These are phyloP conservation scores for Psophia crepitans DNA, from an alignment of 2,113 vertebrate species.

Conservation along the genomic window DNA sequence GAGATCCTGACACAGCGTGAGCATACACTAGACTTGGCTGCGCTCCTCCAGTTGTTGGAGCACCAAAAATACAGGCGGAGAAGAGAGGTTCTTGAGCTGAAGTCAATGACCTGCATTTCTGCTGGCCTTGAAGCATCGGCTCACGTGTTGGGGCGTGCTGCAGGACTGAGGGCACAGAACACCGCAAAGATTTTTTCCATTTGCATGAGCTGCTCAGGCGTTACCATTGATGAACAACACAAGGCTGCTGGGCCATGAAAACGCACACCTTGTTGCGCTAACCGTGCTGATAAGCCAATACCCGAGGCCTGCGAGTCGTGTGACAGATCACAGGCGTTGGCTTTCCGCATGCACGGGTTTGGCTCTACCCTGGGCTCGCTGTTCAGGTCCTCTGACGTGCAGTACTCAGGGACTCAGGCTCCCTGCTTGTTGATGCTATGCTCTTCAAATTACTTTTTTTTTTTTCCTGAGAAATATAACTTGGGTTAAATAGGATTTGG, in stretches of 20 bases:
- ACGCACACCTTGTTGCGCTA: neutral
- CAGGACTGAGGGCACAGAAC: neutral
- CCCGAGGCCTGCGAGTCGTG: neutral
- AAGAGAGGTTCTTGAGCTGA: neutral
- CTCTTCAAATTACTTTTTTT: neutral
- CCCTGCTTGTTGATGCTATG: neutral
- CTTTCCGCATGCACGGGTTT: neutral
- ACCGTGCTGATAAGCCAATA: neutral
- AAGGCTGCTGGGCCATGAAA: neutral
- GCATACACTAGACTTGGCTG: accelerated
- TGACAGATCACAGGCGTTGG: neutral
- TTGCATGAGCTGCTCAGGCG: neutral
- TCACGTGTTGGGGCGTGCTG: neutral
- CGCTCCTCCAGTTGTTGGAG: neutral
- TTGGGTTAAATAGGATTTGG: neutral
- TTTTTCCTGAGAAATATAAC: neutral
- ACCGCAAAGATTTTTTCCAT: neutral
- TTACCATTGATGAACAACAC: neutral
- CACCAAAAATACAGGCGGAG: neutral
- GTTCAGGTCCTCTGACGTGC: accelerated
- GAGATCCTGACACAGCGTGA: neutral
- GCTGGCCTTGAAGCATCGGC: neutral
- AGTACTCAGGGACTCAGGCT: accelerated
- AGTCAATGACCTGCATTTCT: neutral
- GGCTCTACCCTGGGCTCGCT: neutral